Evolutionary conservation across 2,888 invertebrate genomes (phyloP).

Genomic region (Trisateles emortualis): DNA sequence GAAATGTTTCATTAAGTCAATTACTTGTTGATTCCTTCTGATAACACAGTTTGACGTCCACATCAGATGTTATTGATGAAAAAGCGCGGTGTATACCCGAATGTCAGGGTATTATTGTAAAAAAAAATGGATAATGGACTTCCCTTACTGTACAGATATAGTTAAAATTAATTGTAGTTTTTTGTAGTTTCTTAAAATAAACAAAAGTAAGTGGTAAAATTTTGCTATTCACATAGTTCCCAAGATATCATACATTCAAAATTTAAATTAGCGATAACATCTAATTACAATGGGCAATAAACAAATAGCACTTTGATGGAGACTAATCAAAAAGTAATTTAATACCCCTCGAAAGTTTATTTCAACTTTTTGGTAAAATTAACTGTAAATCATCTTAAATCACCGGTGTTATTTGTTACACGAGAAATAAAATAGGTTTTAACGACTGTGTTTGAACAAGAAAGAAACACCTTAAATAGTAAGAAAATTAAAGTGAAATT

Average conservation of each 20-base stretch:
- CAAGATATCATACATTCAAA: constrained; percentile 14
- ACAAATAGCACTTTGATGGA: constrained; percentile 41
- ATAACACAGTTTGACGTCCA: neutral
- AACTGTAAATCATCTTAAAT: constrained; percentile 37
- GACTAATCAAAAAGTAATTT: constrained; percentile 66
- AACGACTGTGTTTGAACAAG: constrained; percentile 33
- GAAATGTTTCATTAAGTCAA: constrained; percentile 1
- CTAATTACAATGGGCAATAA: constrained; percentile 36
- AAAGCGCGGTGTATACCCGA: too few relatives aligned
- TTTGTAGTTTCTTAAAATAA: too few relatives aligned
- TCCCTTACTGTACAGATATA: too few relatives aligned
- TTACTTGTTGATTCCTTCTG: neutral
- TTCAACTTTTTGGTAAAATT: constrained; percentile 40
- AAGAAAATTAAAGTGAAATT: too few relatives aligned
- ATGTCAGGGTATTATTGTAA: too few relatives aligned
- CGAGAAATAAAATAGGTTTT: constrained; percentile 33
- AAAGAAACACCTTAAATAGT: too few relatives aligned
- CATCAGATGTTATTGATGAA: too few relatives aligned
- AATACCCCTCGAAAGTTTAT: constrained; percentile 55
- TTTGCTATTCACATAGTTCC: constrained; percentile 3
- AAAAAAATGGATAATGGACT: too few relatives aligned
- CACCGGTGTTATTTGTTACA: constrained; percentile 29
- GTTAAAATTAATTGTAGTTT: too few relatives aligned
- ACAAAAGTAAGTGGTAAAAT: constrained; percentile 5
- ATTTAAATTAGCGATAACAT: constrained; percentile 41